These are phyloP conservation scores for Urocynchramus pylzowi DNA, from an alignment of 2,113 vertebrate species.

Conservation along the genomic window DNA sequence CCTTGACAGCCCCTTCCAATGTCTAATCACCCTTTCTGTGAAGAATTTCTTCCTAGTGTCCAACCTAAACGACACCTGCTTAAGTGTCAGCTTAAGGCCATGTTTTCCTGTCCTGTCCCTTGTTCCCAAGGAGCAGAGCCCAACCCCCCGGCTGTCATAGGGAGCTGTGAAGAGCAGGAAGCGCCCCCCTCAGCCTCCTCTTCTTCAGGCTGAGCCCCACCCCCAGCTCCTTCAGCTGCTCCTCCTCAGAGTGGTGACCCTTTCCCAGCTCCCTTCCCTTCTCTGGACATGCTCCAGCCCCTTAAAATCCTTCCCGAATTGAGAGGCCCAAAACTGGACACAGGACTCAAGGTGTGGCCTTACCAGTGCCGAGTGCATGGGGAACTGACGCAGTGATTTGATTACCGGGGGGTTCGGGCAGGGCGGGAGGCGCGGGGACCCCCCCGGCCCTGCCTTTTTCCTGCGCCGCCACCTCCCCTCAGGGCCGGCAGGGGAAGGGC, in stretches of 20 bases:
- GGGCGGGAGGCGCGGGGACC: too few relatives aligned
- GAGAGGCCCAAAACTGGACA: not conserved
- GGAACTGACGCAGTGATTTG: not conserved
- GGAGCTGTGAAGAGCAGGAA: too few relatives aligned
- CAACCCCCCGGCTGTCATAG: too few relatives aligned
- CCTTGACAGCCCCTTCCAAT: not conserved
- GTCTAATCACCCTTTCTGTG: not conserved
- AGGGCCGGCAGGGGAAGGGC: not conserved
- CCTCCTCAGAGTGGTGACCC: not conserved
- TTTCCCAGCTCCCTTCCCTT: not conserved
- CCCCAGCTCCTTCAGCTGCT: not conserved
- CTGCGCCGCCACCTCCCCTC: not conserved
- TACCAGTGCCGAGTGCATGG: too few relatives aligned
- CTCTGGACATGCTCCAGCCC: not conserved
- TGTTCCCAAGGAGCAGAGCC: not conserved
- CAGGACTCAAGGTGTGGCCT: not conserved
- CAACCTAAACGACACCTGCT: not conserved
- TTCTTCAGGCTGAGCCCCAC: not conserved
- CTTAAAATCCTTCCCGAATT: not conserved
- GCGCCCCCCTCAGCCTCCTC: not conserved
- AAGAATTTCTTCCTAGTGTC: not conserved
- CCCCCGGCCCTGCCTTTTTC: rapidly evolving
- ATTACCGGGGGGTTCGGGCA: not conserved
- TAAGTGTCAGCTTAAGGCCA: not conserved
- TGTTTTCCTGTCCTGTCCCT: not conserved